Conservation (phyloP, 2,113 vertebrate genomes). For the Paralichthys olivaceus region DNA sequence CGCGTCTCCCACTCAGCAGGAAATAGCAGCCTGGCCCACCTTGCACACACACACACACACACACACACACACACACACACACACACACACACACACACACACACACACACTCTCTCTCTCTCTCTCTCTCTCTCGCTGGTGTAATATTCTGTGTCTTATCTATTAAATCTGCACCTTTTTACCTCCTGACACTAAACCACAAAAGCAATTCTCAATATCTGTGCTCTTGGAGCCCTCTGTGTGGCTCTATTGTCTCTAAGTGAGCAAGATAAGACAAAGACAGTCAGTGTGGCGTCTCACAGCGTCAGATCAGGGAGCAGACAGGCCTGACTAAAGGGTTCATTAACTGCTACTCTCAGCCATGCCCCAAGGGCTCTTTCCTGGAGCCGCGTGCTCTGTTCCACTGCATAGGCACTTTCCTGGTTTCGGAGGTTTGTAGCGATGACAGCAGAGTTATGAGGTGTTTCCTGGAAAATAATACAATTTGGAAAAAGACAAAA, state of each 20-base stretch:
- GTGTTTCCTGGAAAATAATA: conserved; percentile 1
- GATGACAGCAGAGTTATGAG: conserved; percentile 37
- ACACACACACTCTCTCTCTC: too few relatives aligned
- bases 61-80: background rate
- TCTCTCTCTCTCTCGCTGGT: background rate
- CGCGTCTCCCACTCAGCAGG: conserved; percentile 60
- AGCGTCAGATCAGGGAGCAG: background rate
- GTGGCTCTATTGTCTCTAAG: conserved; percentile 44
- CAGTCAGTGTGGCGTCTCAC: conserved; percentile 29
- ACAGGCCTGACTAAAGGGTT: conserved; percentile 36
- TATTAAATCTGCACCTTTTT: conserved; percentile 10
- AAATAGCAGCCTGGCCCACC: conserved; percentile 52
- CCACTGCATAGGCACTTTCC: conserved; percentile 6
- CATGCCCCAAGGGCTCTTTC: conserved; percentile 35
- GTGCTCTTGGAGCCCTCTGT: conserved; percentile 22
- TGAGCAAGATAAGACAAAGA: conserved; percentile 52
- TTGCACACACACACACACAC: conserved; percentile 27
- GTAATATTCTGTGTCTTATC: background rate
- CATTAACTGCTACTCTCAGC: conserved; percentile 57
- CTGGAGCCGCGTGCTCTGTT: background rate
- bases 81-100: too few relatives aligned
- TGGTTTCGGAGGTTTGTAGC: conserved; percentile 21
- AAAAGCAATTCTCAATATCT: conserved; percentile 16
- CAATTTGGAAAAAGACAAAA: conserved; percentile 28
- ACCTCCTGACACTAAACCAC: conserved; percentile 12